Evolutionary conservation across 2,113 vertebrate genomes (phyloP).

Genomic region (Accipiter virgatus): DNA sequence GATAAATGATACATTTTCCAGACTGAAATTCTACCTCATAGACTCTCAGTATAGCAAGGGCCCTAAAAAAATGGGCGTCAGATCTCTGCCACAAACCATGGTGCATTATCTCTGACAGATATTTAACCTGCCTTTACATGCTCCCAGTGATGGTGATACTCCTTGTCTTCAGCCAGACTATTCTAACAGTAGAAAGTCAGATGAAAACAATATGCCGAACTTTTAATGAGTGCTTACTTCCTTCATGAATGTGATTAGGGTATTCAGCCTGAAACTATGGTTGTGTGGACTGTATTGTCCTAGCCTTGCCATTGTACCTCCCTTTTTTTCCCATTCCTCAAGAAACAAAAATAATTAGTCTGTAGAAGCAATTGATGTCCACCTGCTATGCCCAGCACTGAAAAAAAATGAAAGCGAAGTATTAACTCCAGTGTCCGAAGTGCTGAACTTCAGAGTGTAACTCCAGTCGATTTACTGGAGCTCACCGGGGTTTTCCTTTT

Average conservation of each 20-base stretch:
- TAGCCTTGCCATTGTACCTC: background rate
- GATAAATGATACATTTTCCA: background rate
- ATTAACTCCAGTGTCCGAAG: background rate
- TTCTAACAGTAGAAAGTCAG: constrained; percentile 5
- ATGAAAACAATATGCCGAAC: background rate
- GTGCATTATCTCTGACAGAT: background rate
- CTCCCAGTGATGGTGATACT: background rate
- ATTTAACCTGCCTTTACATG: background rate
- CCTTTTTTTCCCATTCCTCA: background rate
- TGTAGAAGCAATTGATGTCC: background rate
- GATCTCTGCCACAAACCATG: background rate
- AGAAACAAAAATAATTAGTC: background rate
- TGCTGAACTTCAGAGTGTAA: background rate
- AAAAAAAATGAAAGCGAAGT: constrained; percentile 8
- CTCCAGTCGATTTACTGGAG: background rate
- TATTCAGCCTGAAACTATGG: background rate
- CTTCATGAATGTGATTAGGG: constrained; percentile 51
- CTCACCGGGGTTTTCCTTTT: background rate
- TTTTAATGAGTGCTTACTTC: constrained; percentile 40
- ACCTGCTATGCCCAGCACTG: constrained; percentile 19
- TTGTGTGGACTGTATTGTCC: background rate
- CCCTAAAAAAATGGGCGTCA: background rate
- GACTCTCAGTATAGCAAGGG: background rate
- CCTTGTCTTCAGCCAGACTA: background rate
- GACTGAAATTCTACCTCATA: background rate